phyloP scores from a whole-genome alignment of 2,888 invertebrate genomes.

The Petrolisthes manimaculis region DNA sequence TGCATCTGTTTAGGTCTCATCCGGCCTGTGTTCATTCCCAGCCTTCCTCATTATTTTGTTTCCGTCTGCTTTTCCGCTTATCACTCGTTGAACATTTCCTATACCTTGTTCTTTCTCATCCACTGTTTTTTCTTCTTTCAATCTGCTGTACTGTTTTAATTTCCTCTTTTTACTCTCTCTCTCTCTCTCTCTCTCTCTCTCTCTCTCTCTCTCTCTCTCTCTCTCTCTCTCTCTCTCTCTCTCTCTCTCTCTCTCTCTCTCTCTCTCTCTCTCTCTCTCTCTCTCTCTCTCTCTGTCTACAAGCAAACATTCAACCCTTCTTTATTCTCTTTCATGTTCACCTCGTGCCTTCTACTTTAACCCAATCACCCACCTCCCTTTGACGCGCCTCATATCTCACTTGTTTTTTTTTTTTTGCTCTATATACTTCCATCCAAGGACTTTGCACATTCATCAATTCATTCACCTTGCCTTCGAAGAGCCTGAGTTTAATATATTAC shows the following conservation, averaged over 20 bases:
- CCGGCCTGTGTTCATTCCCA: too few relatives aligned
- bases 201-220: not conserved
- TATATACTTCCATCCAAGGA: too few relatives aligned
- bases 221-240: constrained; percentile 9
- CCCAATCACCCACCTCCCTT: not conserved
- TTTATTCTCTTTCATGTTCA: not conserved
- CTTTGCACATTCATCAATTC: not conserved
- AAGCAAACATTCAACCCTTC: not conserved
- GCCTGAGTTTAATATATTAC: constrained; percentile 6
- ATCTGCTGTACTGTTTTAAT: not conserved
- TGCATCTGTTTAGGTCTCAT: too few relatives aligned
- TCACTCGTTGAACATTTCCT: not conserved
- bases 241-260: not conserved
- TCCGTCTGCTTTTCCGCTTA: too few relatives aligned
- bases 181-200: not conserved
- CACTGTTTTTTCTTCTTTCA: not conserved
- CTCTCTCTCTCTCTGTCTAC: not conserved
- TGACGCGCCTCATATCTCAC: not conserved
- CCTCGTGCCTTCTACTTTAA: not conserved
- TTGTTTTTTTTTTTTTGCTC: not conserved
- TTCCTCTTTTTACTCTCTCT: too few relatives aligned
- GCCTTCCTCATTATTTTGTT: too few relatives aligned
- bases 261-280: not conserved
- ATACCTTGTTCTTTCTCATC: not conserved
- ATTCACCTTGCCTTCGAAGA: constrained; percentile 8